phyloP scores from a whole-genome alignment of 2,797 vertebrate species.

The Champsocephalus gunnari region DNA sequence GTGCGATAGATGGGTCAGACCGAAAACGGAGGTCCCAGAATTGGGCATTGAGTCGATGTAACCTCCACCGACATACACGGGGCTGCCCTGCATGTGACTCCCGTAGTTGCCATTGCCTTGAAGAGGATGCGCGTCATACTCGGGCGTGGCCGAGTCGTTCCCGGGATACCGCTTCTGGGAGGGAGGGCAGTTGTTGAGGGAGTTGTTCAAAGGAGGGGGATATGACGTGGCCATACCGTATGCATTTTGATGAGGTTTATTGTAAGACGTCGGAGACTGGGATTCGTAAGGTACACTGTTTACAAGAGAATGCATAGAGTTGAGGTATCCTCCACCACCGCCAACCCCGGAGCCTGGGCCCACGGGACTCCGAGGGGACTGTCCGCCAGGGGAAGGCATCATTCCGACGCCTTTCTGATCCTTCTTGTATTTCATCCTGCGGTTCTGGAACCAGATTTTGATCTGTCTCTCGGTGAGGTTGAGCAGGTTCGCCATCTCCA shows the following conservation, averaged over 20 bases:
- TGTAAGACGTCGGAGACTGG: conserved; percentile 94
- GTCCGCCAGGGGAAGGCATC: conserved; percentile 96
- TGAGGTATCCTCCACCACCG: conserved; percentile 90
- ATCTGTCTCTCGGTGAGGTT: conserved; percentile 99
- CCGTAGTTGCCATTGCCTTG: conserved; percentile 94
- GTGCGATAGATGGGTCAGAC: conserved; percentile 94
- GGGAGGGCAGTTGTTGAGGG: conserved; percentile 92
- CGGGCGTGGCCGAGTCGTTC: conserved; percentile 91
- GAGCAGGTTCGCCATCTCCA: conserved; percentile 98
- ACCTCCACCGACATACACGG: conserved; percentile 94
- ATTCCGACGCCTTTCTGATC: conserved; percentile 97
- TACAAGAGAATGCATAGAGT: conserved; percentile 97
- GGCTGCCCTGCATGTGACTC: conserved; percentile 96
- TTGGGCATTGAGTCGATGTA: conserved; percentile 94
- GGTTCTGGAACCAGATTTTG: conserved; percentile 99
- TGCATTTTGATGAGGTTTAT: conserved; percentile 92
- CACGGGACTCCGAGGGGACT: conserved; percentile 94
- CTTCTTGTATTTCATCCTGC: conserved; percentile 99
- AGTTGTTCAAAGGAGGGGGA: conserved; percentile 89
- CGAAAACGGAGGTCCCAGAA: conserved; percentile 94
- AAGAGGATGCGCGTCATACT: conserved; percentile 93
- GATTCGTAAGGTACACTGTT: conserved; percentile 96
- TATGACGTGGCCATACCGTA: conserved; percentile 94
- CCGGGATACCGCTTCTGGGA: conserved; percentile 94
- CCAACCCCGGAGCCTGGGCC: conserved; percentile 82